These are phyloP conservation scores for Ataeniobius toweri DNA, from an alignment of 2,797 vertebrate species.

Conservation along the genomic window DNA sequence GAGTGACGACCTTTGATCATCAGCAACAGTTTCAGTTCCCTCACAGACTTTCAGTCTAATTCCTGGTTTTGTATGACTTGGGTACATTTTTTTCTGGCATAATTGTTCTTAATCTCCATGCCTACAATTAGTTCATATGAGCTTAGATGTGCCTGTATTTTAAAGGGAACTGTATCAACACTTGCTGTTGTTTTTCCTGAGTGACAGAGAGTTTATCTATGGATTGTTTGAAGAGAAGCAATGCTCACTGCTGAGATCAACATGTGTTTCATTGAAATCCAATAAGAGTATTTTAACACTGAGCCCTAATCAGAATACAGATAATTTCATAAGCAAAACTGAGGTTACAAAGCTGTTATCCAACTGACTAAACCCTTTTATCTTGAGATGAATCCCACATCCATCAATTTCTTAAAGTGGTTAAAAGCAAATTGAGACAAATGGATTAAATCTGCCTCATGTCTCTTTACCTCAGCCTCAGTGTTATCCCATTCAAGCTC, in stretches of 20 bases:
- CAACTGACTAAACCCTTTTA: constrained; percentile 2
- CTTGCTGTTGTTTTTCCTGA: neutral
- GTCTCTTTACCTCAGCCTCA: constrained; percentile 84
- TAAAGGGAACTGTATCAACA: neutral
- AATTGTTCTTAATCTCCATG: neutral
- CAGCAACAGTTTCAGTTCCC: neutral
- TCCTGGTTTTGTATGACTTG: neutral
- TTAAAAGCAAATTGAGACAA: constrained; percentile 4
- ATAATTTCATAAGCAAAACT: neutral
- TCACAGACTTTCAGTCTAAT: neutral
- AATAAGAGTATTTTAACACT: neutral
- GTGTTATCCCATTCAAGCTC: constrained; percentile 98
- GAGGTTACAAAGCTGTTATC: neutral
- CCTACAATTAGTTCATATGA: neutral
- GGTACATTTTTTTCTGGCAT: neutral
- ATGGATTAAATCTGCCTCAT: neutral
- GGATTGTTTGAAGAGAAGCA: neutral
- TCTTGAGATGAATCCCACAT: neutral
- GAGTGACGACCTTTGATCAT: neutral
- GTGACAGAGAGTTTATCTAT: neutral
- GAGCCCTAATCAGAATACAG: neutral
- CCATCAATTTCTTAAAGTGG: neutral
- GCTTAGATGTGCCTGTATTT: neutral
- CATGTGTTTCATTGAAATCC: neutral
- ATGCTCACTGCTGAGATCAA: neutral